Percentiles rank a stretch among this genome's conserved stretches.
These are phyloP conservation scores for Strongylocentrotus purpuratus DNA, from an alignment of 35 echinoderm and acorn worm species.

Conservation along the genomic window DNA sequence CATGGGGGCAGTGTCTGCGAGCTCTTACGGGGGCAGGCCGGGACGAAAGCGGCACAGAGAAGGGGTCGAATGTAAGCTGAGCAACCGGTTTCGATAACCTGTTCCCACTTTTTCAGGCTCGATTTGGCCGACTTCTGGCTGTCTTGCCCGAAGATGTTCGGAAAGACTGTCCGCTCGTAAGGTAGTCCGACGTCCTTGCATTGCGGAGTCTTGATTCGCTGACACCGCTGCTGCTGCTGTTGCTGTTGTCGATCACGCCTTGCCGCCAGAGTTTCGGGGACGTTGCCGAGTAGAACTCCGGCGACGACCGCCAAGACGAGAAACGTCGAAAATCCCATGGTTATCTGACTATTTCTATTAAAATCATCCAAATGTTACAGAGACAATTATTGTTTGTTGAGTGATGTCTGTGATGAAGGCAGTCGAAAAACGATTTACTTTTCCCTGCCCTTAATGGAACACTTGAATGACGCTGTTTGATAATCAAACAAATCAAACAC, in stretches of 20 bases:
- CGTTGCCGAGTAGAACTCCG: not conserved
- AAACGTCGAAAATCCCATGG: slow-evolving; percentile 25
- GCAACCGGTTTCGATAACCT: slow-evolving; percentile 72
- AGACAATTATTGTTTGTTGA: not conserved
- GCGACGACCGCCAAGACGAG: not conserved
- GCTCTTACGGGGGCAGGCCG: slow-evolving; percentile 73
- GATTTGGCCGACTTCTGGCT: slow-evolving; percentile 62
- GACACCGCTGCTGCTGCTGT: slow-evolving; percentile 37
- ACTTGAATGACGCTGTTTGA: not conserved
- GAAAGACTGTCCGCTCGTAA: slow-evolving; percentile 67
- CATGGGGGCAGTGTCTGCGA: slow-evolving; percentile 70
- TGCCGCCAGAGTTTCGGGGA: slow-evolving; percentile 16
- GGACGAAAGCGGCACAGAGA: slow-evolving; percentile 68
- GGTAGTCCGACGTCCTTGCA: slow-evolving; percentile 59
- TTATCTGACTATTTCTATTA: not conserved
- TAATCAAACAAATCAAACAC: not conserved
- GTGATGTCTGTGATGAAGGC: not conserved
- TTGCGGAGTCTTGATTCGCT: slow-evolving; percentile 44
- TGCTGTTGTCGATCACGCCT: slow-evolving; percentile 30
- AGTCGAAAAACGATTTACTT: not conserved
- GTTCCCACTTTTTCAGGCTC: slow-evolving; percentile 50
- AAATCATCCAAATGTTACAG: not conserved
- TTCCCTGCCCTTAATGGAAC: not conserved
- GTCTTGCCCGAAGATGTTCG: slow-evolving; percentile 72
- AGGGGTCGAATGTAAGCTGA: slow-evolving; percentile 83